A percentile compares a stretch with the other conserved stretches of the same genome.
These are phyloP conservation scores for Trididemnum clinides DNA, from an alignment of 23 tunicate species.

Conservation along the genomic window DNA sequence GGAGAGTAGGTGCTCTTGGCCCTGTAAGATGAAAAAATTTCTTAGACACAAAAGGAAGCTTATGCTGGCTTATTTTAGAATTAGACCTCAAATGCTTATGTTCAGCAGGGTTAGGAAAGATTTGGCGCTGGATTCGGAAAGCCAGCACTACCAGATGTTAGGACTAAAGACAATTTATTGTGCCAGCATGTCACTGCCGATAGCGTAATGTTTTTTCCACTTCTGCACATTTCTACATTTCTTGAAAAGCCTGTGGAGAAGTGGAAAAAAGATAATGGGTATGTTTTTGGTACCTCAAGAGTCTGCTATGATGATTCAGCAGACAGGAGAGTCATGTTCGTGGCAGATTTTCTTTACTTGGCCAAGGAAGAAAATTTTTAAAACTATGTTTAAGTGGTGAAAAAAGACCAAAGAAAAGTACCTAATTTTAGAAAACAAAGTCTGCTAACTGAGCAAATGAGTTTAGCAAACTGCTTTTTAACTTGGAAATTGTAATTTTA, in stretches of 20 bases:
- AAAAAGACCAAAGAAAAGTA: not conserved
- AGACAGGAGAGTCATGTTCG: not conserved
- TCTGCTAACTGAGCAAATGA: not conserved
- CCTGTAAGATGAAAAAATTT: not conserved
- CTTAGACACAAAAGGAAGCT: not conserved
- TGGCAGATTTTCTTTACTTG: not conserved
- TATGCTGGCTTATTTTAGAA: not conserved
- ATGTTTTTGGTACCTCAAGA: not conserved
- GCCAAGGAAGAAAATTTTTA: not conserved
- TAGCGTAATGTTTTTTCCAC: not conserved
- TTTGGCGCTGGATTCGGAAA: conserved; percentile 1
- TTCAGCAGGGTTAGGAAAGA: not conserved
- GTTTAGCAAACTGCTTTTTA: too few species aligned
- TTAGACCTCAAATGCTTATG: not conserved
- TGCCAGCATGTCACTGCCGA: not conserved
- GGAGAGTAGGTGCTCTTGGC: too few species aligned
- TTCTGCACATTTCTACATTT: not conserved
- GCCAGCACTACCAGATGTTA: not conserved
- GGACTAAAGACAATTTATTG: not conserved
- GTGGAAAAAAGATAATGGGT: not conserved
- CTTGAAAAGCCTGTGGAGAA: not conserved
- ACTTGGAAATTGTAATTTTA: too few species aligned
- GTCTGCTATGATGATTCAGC: not conserved
- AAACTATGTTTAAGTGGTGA: not conserved
- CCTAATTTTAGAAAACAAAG: not conserved